Evolutionary conservation across 92 coral and sea anemone species (phyloP), one percentile per base, ranked within the genome.

Genomic region (Zoanthus sansibaricus): DNA sequence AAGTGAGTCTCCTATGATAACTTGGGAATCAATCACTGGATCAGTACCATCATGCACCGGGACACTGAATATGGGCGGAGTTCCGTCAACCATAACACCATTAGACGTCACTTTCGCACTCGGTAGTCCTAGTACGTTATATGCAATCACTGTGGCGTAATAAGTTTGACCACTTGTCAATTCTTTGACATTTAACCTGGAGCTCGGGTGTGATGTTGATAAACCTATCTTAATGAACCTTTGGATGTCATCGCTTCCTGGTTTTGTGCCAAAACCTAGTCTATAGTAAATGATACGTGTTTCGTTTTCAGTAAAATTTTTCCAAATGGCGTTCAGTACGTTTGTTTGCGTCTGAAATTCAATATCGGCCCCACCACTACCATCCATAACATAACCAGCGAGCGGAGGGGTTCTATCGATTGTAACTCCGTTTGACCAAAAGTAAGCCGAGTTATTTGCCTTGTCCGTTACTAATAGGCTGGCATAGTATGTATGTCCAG

Each of bases 191-290:
- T 86, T 86, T 15, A 97, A 84, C 62, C 92, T 90, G 31, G 99
- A 90, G 71, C 99, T 97, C 3, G 98, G 87, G 9, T 95, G 90
- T 7, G 91, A 88, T 6, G 84, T 90, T 30, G 90, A 95, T 32
- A 87, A 91, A 21, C 99, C 98, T 37, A 96, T 98, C 47, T 95
- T 92, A 11, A 94, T 93, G 48, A 96, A 94, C 42, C 84, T 94
- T 72, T 96, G 99, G 72, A 88, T 49, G 82, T 97, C 98, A 37
- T 91, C 70, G 5, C 69, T 68, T 2, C 95, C 94, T 8, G 93
- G 95, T 18, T 78, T 80, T 0, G 97, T 92, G 6, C 99, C 99
- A 75, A 97, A 97, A 42, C 95, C 98, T 31, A 97, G 94, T 16
- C 86, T 91, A 78, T 97, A 97, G 42, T 92, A 86, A 4, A 90